Evolutionary conservation across 2,113 vertebrate genomes (phyloP), one percentile per base, ranked within the genome.

Genomic region (Lipotes vexillifer): DNA sequence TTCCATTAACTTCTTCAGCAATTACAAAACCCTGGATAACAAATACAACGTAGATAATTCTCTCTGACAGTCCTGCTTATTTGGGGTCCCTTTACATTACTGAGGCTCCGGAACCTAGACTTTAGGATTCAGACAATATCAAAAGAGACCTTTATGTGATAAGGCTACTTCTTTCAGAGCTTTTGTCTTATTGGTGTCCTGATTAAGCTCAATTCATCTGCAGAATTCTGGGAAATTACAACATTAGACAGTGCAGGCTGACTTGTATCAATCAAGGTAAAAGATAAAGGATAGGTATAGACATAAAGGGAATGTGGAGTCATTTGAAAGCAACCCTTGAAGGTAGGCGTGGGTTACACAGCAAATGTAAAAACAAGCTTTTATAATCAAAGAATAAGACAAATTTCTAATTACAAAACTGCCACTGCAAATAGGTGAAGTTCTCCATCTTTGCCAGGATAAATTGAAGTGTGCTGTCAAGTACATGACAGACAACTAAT

Each of bases 1-100:
- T 98, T 98, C 96, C 97, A 98, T 98, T 98, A 98, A 97, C 87
- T 98, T 96, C 92, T 91, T 71, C 52, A 66, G 81, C 96, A 96
- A 96, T 98, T 97, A 98, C 82, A 97, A 93, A 93, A 97, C 81
- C 93, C 0, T 0, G 85, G 92, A 63, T 95, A 98, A 71, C 92
- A 97, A 97, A 97, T 97, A 95, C 66, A 93, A 90, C n/a, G 80
- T 44, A 33, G 52, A 52, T 29, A 83, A 20, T 83, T 90, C 46
- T 90, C 55, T 86, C 82, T 89, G 89, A 92, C 63, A 88, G 27
- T 38, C 92, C 27, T 14, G 71, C 81, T 97, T 96, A 33, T 86
- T 75, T 90, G 81, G 23, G 68, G 27, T 5, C 84, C 71, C 90
- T 93, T 91, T 96, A 85, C 61, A 88, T 92, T 80, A 59, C 5